Conservation (phyloP, 2,888 invertebrate species). For the Chymomyza amoena region DNA sequence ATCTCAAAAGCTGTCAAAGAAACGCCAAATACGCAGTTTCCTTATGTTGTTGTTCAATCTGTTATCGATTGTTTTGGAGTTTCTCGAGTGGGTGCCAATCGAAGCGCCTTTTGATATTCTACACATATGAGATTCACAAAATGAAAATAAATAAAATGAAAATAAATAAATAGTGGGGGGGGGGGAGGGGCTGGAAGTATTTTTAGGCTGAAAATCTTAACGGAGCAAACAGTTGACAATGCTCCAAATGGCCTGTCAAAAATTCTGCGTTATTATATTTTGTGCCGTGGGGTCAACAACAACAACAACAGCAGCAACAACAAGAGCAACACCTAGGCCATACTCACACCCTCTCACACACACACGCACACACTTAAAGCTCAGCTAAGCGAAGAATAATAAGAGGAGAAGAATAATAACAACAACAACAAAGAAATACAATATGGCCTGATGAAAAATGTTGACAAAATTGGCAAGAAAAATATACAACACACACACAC, state of each 20-base stretch:
- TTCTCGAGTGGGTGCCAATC: neutral
- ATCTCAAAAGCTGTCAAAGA: neutral
- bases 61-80: neutral
- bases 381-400: neutral
- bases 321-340: neutral
- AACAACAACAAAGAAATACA: neutral
- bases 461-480: slow-evolving; percentile 58
- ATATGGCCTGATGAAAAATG: neutral
- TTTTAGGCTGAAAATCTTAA: neutral
- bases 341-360: neutral
- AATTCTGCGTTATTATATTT: slow-evolving; percentile 59
- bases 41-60: neutral
- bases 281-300: slow-evolving; percentile 31
- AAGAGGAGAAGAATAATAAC: neutral
- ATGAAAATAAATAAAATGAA: neutral
- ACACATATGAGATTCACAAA: neutral
- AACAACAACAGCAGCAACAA: neutral
- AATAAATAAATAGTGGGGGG: neutral
- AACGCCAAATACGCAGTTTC: neutral
- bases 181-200: neutral
- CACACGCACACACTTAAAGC: slow-evolving; percentile 17
- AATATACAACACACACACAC: neutral
- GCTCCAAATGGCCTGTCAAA: slow-evolving; percentile 63
- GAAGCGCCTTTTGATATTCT: neutral
- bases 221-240: slow-evolving; percentile 33